Percentiles rank a stretch among this genome's conserved stretches.
Conservation (phyloP, 92 coral and sea anemone genomes). For the Umimayanthus chanpuru region DNA sequence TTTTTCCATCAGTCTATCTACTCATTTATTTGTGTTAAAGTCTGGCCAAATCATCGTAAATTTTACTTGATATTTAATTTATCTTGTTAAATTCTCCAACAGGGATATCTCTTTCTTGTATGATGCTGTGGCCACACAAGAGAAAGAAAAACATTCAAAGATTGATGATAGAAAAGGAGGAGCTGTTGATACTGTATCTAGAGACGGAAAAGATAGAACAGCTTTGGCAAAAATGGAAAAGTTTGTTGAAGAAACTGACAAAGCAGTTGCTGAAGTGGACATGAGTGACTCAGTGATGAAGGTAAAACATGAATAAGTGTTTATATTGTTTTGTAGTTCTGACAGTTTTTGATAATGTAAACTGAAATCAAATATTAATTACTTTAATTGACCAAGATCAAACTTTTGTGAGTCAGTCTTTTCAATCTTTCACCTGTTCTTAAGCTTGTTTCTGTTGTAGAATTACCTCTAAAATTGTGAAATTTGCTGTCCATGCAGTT, state of each 20-base stretch:
- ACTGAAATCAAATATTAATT: no score
- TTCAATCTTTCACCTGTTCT: no score
- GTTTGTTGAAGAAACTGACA: constrained; percentile 7
- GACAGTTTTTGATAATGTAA: no score
- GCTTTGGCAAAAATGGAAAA: constrained; percentile 5
- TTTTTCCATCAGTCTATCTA: neutral
- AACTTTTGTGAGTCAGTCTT: no score
- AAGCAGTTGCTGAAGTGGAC: constrained; percentile 8
- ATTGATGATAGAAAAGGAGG: constrained; percentile 44
- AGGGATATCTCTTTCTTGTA: constrained; percentile 97
- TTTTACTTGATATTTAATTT: neutral
- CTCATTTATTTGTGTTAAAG: neutral
- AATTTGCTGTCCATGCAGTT: no score
- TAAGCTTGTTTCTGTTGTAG: no score
- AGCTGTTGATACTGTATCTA: constrained; percentile 23
- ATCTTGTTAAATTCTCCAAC: neutral
- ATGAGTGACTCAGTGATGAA: neutral
- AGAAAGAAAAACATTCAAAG: constrained; percentile 35
- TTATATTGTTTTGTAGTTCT: no score
- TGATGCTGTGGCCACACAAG: constrained; percentile 73
- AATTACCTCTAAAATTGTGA: no score
- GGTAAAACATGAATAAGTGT: neutral
- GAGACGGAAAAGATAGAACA: constrained; percentile 43
- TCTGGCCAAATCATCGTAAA: neutral
- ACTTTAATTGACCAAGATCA: no score